These are phyloP conservation scores for Phyllostomus discolor DNA, from an alignment of 2,113 vertebrate genomes.

Conservation along the genomic window DNA sequence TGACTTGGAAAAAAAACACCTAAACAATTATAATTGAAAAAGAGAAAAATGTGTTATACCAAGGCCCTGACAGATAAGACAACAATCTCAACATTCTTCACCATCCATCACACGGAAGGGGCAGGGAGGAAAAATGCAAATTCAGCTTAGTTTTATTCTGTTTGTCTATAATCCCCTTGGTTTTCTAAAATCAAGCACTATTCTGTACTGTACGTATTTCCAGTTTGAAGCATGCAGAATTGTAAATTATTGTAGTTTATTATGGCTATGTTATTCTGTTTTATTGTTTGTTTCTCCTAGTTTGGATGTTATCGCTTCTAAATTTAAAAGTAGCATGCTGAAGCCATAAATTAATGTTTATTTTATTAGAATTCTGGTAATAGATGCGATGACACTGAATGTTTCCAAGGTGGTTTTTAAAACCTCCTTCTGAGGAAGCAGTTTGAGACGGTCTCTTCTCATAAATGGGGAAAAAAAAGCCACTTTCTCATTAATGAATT, in stretches of 20 bases:
- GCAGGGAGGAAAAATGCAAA: neutral
- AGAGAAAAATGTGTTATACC: neutral
- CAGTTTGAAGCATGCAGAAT: neutral
- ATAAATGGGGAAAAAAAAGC: neutral
- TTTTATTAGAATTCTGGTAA: slow-evolving; percentile 49
- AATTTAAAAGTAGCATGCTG: slow-evolving; percentile 45
- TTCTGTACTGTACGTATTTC: neutral
- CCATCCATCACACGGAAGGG: neutral
- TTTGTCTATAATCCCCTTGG: neutral
- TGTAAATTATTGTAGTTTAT: neutral
- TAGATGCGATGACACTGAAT: slow-evolving; percentile 20
- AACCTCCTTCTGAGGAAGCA: slow-evolving; percentile 32
- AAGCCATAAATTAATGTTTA: slow-evolving; percentile 66
- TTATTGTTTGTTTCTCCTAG: neutral
- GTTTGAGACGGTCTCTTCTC: neutral
- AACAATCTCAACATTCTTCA: neutral
- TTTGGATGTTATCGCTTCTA: slow-evolving; percentile 41
- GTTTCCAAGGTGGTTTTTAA: slow-evolving; percentile 37
- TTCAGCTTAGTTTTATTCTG: neutral
- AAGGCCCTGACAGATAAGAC: neutral
- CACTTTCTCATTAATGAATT: slow-evolving; percentile 44
- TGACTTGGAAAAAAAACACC: neutral
- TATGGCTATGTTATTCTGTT: slow-evolving; percentile 30
- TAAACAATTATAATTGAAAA: neutral
- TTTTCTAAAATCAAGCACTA: slow-evolving; percentile 2